Evolutionary conservation across 2,113 vertebrate species (phyloP).

Genomic region (Phyllostomus discolor): DNA sequence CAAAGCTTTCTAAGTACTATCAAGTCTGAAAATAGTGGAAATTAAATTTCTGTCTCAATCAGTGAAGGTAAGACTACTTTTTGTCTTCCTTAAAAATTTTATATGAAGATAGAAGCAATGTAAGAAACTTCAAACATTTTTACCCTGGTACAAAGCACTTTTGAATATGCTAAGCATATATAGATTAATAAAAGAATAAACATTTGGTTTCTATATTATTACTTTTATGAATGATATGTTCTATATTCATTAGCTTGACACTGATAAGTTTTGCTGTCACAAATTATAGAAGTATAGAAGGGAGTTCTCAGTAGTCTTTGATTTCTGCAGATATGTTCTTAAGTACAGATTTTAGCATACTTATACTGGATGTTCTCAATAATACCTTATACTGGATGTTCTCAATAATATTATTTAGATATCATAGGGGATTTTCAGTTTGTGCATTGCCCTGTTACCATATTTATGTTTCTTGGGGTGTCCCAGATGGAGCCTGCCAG

Average conservation of each 20-base stretch:
- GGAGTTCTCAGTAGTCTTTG: not conserved
- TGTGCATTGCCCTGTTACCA: not conserved
- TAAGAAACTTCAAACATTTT: not conserved
- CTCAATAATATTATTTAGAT: not conserved
- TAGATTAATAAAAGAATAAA: not conserved
- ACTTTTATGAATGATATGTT: not conserved
- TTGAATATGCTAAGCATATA: not conserved
- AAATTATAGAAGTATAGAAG: not conserved
- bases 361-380: not conserved
- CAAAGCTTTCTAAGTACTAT: not conserved
- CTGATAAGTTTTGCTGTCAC: not conserved
- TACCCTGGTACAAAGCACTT: not conserved
- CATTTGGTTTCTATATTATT: not conserved
- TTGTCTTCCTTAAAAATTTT: not conserved
- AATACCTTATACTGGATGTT: not conserved
- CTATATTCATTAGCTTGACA: not conserved
- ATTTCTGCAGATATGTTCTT: not conserved
- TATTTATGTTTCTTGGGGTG: not conserved
- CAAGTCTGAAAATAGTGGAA: not conserved
- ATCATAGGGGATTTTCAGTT: not conserved
- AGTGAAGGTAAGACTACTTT: not conserved
- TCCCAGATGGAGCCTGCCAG: not conserved
- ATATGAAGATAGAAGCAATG: not conserved
- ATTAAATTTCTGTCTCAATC: not conserved
- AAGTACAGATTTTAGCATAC: not conserved